Evolutionary conservation across 1,140 invertebrate species (phyloP).

Genomic region (Anastatus disparis): DNA sequence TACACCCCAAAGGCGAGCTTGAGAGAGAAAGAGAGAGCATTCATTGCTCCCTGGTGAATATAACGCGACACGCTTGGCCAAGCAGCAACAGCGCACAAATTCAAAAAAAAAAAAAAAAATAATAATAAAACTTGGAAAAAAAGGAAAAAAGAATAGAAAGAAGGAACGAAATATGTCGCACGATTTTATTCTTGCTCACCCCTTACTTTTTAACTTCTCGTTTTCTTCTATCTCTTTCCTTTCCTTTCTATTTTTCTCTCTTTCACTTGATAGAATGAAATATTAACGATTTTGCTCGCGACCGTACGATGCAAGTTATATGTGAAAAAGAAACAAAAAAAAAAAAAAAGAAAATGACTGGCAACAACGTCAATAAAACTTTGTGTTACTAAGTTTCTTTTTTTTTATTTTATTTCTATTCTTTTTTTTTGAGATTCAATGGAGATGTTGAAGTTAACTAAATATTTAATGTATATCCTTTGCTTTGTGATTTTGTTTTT

Average conservation of each 20-base stretch:
- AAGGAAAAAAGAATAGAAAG: no score
- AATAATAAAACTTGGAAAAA: no score
- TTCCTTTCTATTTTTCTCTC: neutral
- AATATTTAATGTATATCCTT: constrained; percentile 9
- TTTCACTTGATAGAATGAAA: neutral
- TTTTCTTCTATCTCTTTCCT: neutral
- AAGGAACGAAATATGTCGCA: constrained; percentile 15
- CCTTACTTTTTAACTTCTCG: neutral
- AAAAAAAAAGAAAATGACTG: constrained; percentile 1
- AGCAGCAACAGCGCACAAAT: constrained; percentile 11
- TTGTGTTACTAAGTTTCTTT: no score
- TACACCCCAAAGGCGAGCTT: neutral
- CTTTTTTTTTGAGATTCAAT: no score
- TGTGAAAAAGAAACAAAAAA: neutral
- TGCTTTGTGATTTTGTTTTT: no score
- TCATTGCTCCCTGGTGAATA: constrained; percentile 33
- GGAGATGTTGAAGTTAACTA: neutral
- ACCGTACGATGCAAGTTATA: no score
- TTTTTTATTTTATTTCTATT: no score
- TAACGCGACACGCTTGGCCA: constrained; percentile 11
- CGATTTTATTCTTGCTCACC: constrained; percentile 4
- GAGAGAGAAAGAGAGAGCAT: no score
- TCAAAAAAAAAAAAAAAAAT: constrained; percentile 34
- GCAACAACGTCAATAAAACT: constrained; percentile 1
- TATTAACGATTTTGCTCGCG: neutral